Evolutionary conservation across 1,140 invertebrate genomes (phyloP), one percentile per base, ranked within the genome.

Genomic region (Amphibalanus amphitrite): DNA sequence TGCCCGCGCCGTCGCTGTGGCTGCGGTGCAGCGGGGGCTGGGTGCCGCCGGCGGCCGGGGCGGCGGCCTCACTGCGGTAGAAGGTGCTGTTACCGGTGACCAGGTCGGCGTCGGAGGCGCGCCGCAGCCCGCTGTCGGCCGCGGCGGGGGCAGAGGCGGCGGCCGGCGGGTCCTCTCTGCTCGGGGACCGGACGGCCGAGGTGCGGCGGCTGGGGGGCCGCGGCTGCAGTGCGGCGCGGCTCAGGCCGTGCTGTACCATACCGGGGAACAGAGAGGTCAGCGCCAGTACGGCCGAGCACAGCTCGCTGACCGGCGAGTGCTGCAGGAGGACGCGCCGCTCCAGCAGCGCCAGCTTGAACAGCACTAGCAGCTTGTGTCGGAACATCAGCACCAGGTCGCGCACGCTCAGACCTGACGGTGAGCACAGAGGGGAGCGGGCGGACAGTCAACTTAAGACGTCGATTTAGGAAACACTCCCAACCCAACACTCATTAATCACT

Each of bases 281-380:
- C 65, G 65, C 65, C 65, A 67, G 26, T 26, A 67, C 28, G 6
- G 10, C 26, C 3, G 26, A 10, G 28, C 65, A 28, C 17, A 67
- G 65, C 71, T 67, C 64, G 72, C 93, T 89, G 1, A 97, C 95
- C 1, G 95, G 95, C 25, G 93, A 90, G 72, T 93, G 91, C 81
- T 91, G 94, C 78, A 98, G 93, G 71, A 99, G 85, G 69, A 97
- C 89, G 79, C 88, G 89, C 77, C 89, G 89, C 79, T 98, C 93
- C 69, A 99, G 82, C 64, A 97, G 80, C 29, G 98, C 79, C 33
- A 99, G 80, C 83, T 99, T 99, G 78, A 98, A 98, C 20, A 99
- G 80, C 69, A 96, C 82, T 47, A 99, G 80, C 59, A 91, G 88
- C 84, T 97, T 97, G 79, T 98, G 93, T 73, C 89, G 87, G 85